Evolutionary conservation across 2,888 invertebrate genomes (phyloP), one percentile per base, ranked within the genome.

Genomic region (Caenorhabditis uteleia): DNA sequence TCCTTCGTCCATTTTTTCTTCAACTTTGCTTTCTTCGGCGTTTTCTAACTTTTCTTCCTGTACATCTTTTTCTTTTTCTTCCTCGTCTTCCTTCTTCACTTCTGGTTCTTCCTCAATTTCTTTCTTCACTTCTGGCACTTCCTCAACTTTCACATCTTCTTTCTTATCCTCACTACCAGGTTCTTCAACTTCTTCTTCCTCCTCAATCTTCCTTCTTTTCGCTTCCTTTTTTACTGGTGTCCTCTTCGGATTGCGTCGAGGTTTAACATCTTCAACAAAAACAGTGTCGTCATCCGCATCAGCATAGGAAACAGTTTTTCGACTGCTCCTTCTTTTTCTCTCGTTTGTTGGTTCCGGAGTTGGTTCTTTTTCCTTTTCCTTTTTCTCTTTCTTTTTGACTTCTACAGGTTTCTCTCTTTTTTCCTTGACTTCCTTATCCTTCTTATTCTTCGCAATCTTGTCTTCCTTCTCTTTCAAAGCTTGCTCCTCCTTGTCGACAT

Each of bases 91-190:
- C 27, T 45, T 16, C n/a, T 14, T 18, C n/a, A 16, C 36, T 36
- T n/a, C 27, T 14, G 7, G 34, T 34, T 31, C 33, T 7, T 40
- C 44, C 2, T n/a, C 31, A 25, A 12, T 12, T 25, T 36, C 3
- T 7, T 14, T 33, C 26, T 23, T 14, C 20, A 23, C 21, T 31
- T 40, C 20, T 25, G 23, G 3, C 26, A 12, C 6, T 26, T 14
- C 25, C 55, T n/a, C n/a, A n/a, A n/a, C n/a, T 34, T 45, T 16
- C n/a, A 21, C 45, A 4, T 46, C 23, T 16, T 33, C 45, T 34
- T 38, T 12, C 8, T 16, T 21, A 7, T 8, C n/a, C 1, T 16
- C 23, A 33, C 7, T 3, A 33, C 14, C 16, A n/a, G 5, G 33
- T n/a, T 33, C 33, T n/a, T 16, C n/a, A 5, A 34, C 5, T 34